phyloP scores from a whole-genome alignment of 2,113 vertebrate genomes.

The Macaca fascicularis region T2T-MFA8v1.1 NC_088376.1:42013001-42013500 shows the following conservation, averaged over 20 bases:
- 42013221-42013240: neutral
- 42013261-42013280: neutral
- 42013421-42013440: neutral
- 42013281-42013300: neutral
- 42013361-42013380: neutral
- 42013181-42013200: neutral
- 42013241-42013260: neutral
- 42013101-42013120: neutral
- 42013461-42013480: neutral
- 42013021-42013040: neutral
- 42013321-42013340: neutral
- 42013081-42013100: neutral
- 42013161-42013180: neutral
- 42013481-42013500: neutral
- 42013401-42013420: neutral
- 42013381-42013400: neutral
- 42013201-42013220: neutral
- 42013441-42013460: neutral
- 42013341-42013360: neutral
- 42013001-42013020: neutral
- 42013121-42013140: neutral
- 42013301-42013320: neutral
- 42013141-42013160: neutral
- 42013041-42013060: neutral
- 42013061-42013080: neutral